These are phyloP conservation scores for Tychaedon coryphoeus DNA, from an alignment of 2,113 vertebrate genomes.

Conservation along the genomic window DNA sequence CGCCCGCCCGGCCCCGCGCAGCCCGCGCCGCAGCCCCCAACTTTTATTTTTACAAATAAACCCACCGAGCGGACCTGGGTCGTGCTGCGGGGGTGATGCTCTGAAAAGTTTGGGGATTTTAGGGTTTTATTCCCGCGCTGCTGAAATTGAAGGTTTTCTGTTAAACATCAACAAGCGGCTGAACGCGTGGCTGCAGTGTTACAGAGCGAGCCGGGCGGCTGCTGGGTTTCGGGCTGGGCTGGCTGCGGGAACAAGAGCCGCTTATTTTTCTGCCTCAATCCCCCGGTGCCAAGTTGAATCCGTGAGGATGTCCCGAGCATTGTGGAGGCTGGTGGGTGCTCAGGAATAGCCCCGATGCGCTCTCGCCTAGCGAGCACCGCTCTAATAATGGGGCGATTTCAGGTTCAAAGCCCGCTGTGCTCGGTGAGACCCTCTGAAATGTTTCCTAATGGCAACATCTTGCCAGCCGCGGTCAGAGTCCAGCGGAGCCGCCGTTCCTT, in stretches of 20 bases:
- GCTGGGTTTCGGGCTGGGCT: neutral
- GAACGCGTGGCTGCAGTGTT: neutral
- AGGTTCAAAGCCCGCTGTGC: neutral
- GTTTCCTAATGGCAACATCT: neutral
- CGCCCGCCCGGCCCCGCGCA: too few relatives aligned
- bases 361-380: neutral
- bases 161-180: neutral
- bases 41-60: neutral
- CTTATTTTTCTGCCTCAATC: neutral
- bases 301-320: neutral
- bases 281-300: neutral
- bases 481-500: neutral
- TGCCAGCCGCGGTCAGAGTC: neutral
- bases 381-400: neutral
- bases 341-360: neutral
- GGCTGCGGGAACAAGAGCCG: neutral
- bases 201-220: neutral
- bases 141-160: fast-evolving
- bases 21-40: neutral
- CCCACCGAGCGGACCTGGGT: neutral
- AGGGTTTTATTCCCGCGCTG: neutral
- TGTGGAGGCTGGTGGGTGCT: neutral
- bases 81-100: neutral
- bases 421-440: neutral
- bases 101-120: neutral